phyloP scores from a whole-genome alignment of 2,888 invertebrate species.

The Ornithoptera alexandrae region DNA sequence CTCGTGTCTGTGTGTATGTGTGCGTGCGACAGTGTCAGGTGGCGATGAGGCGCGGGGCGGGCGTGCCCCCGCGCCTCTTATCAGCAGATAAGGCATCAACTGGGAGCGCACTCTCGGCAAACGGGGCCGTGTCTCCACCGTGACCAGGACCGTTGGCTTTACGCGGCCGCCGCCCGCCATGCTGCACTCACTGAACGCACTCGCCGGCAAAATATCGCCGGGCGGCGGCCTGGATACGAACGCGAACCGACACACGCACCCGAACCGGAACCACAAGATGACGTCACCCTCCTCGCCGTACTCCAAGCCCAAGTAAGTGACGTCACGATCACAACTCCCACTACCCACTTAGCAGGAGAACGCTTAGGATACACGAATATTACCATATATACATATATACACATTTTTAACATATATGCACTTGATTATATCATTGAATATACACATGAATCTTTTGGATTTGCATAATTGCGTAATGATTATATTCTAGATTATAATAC shows the following conservation, averaged over 20 bases:
- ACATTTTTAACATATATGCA: too few species aligned
- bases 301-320: slow-evolving; percentile 76
- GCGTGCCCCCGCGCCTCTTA: slow-evolving; percentile 77
- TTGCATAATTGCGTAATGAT: too few species aligned
- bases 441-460: too few species aligned
- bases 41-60: slow-evolving; percentile 77
- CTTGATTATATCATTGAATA: too few species aligned
- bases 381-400: too few species aligned
- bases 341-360: too few species aligned
- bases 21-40: slow-evolving; percentile 68
- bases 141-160: slow-evolving; percentile 70
- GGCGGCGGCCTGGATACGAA: slow-evolving; percentile 85
- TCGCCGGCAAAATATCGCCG: slow-evolving; percentile 94
- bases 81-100: slow-evolving; percentile 75
- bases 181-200: slow-evolving; percentile 92
- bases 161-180: slow-evolving; percentile 86
- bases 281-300: slow-evolving; percentile 70
- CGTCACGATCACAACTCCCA: neutral
- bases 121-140: slow-evolving; percentile 67
- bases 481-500: too few species aligned
- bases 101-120: slow-evolving; percentile 60
- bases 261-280: slow-evolving; percentile 75
- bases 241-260: slow-evolving; percentile 82
- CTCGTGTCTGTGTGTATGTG: slow-evolving; percentile 51
- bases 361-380: too few species aligned